Percentiles rank a stretch among this genome's conserved stretches.
Conservation (phyloP, 2,113 vertebrate species). For the Porphyrio hochstetteri region DNA sequence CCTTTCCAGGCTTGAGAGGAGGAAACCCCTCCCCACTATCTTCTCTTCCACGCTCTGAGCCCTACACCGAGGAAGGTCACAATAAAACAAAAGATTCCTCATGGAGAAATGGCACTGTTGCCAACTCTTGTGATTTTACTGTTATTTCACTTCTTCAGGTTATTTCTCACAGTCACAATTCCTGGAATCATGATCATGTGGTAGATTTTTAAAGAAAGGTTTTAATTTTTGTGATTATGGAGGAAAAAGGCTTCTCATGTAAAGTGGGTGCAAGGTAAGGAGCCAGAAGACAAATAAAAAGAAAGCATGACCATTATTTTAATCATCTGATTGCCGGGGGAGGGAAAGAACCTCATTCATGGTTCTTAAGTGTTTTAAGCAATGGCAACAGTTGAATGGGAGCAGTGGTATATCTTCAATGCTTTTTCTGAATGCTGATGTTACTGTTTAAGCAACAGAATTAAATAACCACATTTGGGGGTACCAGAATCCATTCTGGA, state of each 20-base stretch:
- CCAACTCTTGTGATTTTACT: background rate
- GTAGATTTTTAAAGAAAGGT: background rate
- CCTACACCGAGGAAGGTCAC: background rate
- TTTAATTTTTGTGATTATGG: background rate
- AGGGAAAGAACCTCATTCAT: background rate
- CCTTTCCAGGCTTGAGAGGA: background rate
- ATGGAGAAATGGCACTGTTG: background rate
- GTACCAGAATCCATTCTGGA: background rate
- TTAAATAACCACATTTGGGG: background rate
- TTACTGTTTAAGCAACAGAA: background rate
- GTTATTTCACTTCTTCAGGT: background rate
- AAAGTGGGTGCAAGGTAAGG: background rate
- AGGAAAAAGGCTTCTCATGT: background rate
- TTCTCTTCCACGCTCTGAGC: background rate
- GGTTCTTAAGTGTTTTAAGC: background rate
- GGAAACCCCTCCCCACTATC: background rate
- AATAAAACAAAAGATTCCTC: background rate
- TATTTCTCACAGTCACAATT: background rate
- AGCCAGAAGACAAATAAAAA: conserved; percentile 9
- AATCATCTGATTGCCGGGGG: background rate
- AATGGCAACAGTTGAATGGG: background rate
- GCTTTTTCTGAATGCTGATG: background rate
- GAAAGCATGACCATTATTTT: background rate
- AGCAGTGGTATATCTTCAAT: background rate
- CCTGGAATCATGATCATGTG: background rate